These are phyloP conservation scores for Lasioglossum marginatum DNA, from an alignment of 2,888 invertebrate genomes.

Conservation along the genomic window DNA sequence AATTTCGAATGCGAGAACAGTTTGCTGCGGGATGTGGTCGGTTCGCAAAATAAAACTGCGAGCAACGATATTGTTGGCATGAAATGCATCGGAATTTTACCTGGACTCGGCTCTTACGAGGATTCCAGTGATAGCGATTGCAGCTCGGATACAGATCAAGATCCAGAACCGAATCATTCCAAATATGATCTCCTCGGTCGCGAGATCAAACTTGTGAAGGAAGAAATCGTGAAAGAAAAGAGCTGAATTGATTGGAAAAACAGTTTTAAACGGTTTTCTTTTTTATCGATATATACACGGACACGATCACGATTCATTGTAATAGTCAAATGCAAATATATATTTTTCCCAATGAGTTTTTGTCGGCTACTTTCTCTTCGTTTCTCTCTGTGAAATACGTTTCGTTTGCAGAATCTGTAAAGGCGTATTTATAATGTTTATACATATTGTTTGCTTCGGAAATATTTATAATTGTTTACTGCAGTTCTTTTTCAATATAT, in stretches of 20 bases:
- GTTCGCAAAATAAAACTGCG: slow-evolving; percentile 30
- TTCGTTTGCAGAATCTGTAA: too few relatives aligned
- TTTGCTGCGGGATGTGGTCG: slow-evolving; percentile 10
- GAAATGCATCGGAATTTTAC: slow-evolving; percentile 91
- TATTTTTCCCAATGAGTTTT: slow-evolving; percentile 43
- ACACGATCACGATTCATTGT: background rate
- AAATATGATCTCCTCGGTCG: slow-evolving; percentile 84
- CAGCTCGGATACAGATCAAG: slow-evolving; percentile 90
- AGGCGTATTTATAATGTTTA: too few relatives aligned
- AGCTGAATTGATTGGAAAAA: slow-evolving; percentile 47
- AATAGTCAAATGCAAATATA: slow-evolving; percentile 55
- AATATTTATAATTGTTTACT: too few relatives aligned
- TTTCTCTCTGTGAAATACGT: background rate
- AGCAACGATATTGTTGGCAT: slow-evolving; percentile 78
- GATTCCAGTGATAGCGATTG: slow-evolving; percentile 89
- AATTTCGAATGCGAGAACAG: slow-evolving; percentile 48
- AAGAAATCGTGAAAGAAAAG: slow-evolving; percentile 65
- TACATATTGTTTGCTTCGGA: too few relatives aligned
- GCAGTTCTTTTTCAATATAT: too few relatives aligned
- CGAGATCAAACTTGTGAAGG: slow-evolving; percentile 74
- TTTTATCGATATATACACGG: too few relatives aligned
- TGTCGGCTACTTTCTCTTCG: slow-evolving; percentile 24
- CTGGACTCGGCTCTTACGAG: slow-evolving; percentile 92
- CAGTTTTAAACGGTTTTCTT: too few relatives aligned
- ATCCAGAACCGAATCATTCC: slow-evolving; percentile 83